Percentiles rank a stretch among this genome's conserved stretches.
Evolutionary conservation across 2,888 invertebrate genomes (phyloP).

Genomic region (Stenodera caucasica): DNA sequence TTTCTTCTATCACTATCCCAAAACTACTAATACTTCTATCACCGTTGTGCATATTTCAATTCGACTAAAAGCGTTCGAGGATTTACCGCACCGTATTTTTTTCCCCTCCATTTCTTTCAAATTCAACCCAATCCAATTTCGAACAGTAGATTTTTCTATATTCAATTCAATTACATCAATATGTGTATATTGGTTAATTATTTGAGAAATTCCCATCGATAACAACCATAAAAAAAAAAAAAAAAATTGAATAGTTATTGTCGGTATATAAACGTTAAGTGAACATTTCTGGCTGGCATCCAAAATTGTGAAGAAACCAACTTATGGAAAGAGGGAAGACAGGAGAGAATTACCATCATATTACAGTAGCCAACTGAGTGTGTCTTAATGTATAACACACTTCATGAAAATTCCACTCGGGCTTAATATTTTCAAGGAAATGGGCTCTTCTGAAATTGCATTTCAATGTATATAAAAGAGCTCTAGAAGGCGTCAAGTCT

Average conservation of each 20-base stretch:
- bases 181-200: too few species aligned
- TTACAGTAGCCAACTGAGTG: constrained; percentile 45
- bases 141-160: background rate
- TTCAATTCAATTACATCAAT: background rate
- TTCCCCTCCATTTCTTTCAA: background rate
- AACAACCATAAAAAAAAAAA: too few species aligned
- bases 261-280: constrained; percentile 34
- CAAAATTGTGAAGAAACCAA: constrained; percentile 15
- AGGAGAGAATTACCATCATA: constrained; percentile 45
- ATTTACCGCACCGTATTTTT: constrained; percentile 7
- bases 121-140: constrained; percentile 19
- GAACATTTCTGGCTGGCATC: constrained; percentile 23
- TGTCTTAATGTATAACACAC: constrained; percentile 43
- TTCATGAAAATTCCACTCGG: constrained; percentile 37
- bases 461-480: constrained; percentile 19
- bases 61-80: constrained; percentile 19
- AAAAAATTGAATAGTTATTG: constrained; percentile 43
- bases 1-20: background rate
- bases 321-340: background rate
- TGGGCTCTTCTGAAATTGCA: constrained; percentile 29
- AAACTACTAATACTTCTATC: background rate
- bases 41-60: constrained; percentile 25
- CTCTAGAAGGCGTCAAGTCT: background rate
- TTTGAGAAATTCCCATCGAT: too few species aligned
- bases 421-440: constrained; percentile 38